Percentiles rank a stretch among this genome's conserved stretches.
Conservation (phyloP, 1,140 invertebrate species). For the Thaumetopoea pityocampa region DNA sequence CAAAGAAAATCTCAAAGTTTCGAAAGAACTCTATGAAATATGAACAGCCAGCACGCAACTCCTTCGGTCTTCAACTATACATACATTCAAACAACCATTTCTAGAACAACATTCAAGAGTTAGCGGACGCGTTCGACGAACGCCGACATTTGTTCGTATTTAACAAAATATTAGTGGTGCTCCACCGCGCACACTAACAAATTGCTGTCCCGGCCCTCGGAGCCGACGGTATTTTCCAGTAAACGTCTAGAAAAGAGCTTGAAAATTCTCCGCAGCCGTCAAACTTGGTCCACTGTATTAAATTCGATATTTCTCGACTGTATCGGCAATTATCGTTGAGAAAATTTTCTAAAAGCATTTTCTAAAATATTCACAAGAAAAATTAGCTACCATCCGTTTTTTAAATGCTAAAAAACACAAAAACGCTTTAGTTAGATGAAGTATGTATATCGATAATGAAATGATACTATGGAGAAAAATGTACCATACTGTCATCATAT, state of each 20-base stretch:
- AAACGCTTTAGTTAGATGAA: no score
- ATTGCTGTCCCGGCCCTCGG: conserved; percentile 18
- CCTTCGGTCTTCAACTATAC: conserved; percentile 5
- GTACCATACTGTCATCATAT: no score
- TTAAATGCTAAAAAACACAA: no score
- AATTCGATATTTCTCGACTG: conserved; percentile 14
- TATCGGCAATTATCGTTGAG: conserved; percentile 12
- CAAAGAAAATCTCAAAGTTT: no score
- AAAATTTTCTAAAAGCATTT: no score
- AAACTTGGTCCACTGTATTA: conserved; percentile 21
- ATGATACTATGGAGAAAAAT: no score
- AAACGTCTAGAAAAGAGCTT: conserved; percentile 21
- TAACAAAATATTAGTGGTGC: conserved; percentile 14
- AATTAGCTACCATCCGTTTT: no score
- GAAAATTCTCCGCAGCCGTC: conserved; percentile 15
- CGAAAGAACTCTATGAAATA: no score
- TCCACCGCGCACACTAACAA: conserved; percentile 22
- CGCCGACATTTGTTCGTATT: conserved; percentile 12
- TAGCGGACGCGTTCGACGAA: conserved; percentile 1
- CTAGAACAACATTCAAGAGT: conserved; percentile 5
- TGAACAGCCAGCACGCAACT: no score
- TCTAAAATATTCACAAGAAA: no score
- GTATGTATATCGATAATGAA: no score
- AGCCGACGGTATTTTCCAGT: conserved; percentile 20
- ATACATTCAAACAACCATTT: not conserved